A percentile compares a stretch with the other conserved stretches of the same genome.
Evolutionary conservation across 2,113 vertebrate genomes (phyloP).

Genomic region (Steatornis caripensis): DNA sequence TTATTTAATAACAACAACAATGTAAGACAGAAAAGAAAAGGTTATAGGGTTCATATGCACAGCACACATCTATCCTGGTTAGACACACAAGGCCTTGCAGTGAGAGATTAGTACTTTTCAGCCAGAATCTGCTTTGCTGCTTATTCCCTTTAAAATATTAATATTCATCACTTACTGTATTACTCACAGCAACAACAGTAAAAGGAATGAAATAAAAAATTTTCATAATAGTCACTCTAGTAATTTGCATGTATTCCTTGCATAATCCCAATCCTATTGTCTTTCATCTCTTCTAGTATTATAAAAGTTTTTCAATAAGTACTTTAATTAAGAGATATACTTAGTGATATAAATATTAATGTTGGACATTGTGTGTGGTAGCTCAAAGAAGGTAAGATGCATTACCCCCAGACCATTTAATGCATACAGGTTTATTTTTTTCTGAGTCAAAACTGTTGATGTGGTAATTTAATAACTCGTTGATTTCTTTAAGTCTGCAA

Average conservation of each 20-base stretch:
- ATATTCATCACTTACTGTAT: background rate
- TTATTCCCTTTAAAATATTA: conserved; percentile 37
- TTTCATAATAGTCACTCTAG: background rate
- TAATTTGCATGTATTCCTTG: background rate
- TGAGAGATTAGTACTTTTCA: background rate
- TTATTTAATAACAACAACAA: conserved; percentile 16
- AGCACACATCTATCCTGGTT: background rate
- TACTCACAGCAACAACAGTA: background rate
- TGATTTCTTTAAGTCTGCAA: background rate
- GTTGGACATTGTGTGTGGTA: background rate
- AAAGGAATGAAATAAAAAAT: background rate
- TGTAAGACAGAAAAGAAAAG: background rate
- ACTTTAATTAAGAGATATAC: background rate
- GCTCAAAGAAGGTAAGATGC: background rate
- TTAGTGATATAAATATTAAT: background rate
- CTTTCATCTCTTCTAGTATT: background rate
- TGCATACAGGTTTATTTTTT: background rate
- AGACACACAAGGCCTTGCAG: background rate
- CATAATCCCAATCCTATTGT: background rate
- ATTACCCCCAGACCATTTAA: background rate
- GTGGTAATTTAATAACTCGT: background rate
- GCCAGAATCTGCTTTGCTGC: background rate
- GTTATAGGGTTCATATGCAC: background rate
- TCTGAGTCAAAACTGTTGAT: background rate
- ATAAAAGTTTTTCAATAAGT: background rate